A percentile compares a stretch with the other conserved stretches of the same genome.
Conservation (phyloP, 2,888 invertebrate genomes). For the Melipona beecheii region DNA sequence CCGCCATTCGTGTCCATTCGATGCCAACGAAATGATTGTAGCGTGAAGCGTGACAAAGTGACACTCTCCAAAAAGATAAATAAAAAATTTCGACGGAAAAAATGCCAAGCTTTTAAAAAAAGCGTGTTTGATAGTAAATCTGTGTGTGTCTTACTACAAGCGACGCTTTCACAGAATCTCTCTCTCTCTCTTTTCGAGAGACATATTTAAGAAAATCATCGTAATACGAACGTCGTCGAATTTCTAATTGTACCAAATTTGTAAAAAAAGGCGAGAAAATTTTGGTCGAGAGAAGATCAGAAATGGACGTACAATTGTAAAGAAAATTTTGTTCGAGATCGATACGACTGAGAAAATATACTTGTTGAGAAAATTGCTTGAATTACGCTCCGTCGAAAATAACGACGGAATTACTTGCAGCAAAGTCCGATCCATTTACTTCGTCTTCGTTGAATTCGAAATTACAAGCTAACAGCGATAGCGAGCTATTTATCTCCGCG, state of each 20-base stretch:
- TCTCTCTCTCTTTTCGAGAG: too few species aligned
- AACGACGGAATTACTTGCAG: too few species aligned
- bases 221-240: too few species aligned
- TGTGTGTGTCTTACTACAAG: not conserved
- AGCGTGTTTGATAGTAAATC: not conserved
- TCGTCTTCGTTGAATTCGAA: not conserved
- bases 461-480: not conserved
- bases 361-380: too few species aligned
- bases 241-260: not conserved
- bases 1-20: slow-evolving; percentile 37
- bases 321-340: too few species aligned
- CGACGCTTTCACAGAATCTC: not conserved
- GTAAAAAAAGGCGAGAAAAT: too few species aligned
- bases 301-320: too few species aligned
- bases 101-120: not conserved
- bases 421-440: too few species aligned
- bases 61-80: slow-evolving; percentile 34
- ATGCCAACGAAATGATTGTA: slow-evolving; percentile 28
- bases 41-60: slow-evolving; percentile 49
- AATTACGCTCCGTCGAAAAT: too few species aligned
- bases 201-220: not conserved
- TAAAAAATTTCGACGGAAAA: slow-evolving; percentile 28
- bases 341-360: too few species aligned
- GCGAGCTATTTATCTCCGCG: not conserved
- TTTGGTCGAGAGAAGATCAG: too few species aligned